Evolutionary conservation across 2,113 vertebrate species (phyloP).

Genomic region (Leucopternis melanops): DNA sequence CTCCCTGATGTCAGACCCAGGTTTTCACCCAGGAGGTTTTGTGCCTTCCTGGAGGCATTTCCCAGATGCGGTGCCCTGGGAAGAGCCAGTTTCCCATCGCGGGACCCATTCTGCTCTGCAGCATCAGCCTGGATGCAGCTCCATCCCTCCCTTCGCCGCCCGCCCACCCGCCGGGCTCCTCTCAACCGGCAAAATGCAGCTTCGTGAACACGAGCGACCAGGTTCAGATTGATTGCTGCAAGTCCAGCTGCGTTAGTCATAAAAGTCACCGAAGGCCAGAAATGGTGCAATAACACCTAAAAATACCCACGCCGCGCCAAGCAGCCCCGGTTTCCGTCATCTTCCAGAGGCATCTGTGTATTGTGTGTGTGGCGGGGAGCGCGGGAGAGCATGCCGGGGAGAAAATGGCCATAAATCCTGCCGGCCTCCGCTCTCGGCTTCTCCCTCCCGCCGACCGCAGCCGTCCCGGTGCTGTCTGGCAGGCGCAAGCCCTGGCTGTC

Average conservation of each 20-base stretch:
- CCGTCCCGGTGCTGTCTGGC: neutral
- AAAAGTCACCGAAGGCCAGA: neutral
- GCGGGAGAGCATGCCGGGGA: neutral
- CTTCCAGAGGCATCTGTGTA: neutral
- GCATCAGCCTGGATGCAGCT: neutral
- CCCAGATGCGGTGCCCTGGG: neutral
- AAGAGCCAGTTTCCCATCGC: rapidly evolving
- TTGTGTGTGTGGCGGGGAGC: neutral
- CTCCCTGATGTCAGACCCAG: neutral
- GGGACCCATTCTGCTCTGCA: neutral
- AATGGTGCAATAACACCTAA: neutral
- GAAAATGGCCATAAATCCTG: neutral
- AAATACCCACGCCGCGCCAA: rapidly evolving
- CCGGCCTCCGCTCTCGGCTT: neutral
- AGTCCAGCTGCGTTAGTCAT: neutral
- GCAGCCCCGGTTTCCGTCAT: neutral
- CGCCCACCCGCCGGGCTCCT: rapidly evolving
- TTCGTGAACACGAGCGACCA: rapidly evolving
- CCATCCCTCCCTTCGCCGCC: neutral
- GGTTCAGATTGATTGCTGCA: rapidly evolving
- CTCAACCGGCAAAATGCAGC: rapidly evolving
- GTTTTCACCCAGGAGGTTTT: neutral
- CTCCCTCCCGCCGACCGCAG: neutral
- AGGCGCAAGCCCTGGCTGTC: neutral
- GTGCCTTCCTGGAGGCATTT: neutral